Base-by-base conservation (phyloP, 2,888 invertebrate species). In the Ichneumon xanthorius region DNA sequence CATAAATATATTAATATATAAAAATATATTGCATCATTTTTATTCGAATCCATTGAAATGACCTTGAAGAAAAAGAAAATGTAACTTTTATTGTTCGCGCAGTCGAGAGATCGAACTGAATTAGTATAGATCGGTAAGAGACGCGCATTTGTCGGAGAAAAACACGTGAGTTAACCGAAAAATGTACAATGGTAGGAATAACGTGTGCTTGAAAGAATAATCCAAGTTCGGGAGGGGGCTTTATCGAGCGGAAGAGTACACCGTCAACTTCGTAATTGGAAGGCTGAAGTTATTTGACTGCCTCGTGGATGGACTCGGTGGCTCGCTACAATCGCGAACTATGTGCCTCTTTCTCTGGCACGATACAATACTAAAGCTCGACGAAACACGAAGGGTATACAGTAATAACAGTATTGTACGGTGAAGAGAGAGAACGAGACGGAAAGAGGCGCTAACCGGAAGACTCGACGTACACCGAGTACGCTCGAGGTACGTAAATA, bases 201-300 rank as follows among this genome's bases (percentile, higher is more conserved):
- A 71, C 9, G 50, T 76, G 72, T 80, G 73, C 55, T 61, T 63
- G 45, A 80, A 71, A 72, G 58, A 71, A 71, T 19, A n/a, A 75
- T 65, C 45, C 75, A 78, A 73, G 75, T 84, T 84, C 71, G 80
- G 61, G 37, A 9, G 67, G 53, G 26, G 61, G 37, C 65, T 80
- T 67, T 84, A 85, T 86, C 86, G 85, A 86, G 53, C 84, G 82
- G 67, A 61, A 65, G 67, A 76, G 37, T 70, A 45, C 68, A 72
- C 53, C 79, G 82, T 85, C 77, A 82, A 88, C 80, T 86, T 86
- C 81, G 75, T 73, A 80, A 82, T 80, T 84, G 70, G 80, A 86
- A 84, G 87, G 83, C 81, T 84, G 53, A 83, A 81, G 61, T 78
- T 45, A 83, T 83, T 55, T 79, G 53, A 63, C 40, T 80, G 58